Base-by-base conservation (phyloP, 2,113 vertebrate species). In the Polyodon spathula region DNA sequence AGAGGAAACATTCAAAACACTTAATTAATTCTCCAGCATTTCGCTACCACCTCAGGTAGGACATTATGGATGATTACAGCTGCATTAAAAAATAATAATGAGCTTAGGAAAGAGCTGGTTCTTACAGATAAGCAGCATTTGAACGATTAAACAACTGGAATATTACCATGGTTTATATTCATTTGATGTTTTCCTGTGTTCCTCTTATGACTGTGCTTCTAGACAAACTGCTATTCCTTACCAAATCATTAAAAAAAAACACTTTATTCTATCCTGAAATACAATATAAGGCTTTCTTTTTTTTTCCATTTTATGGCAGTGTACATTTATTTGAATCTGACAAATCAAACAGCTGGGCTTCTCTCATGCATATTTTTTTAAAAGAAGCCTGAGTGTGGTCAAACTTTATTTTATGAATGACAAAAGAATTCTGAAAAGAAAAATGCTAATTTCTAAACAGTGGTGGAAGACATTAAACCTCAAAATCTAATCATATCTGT, bases 401-500 rank as follows among this genome's bases (percentile, higher is more conserved):
- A 27, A 44, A 50, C 12, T 50, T 12, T 6, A 50, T 50, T 12
- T n/a, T n/a, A 2, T 50, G 48, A n/a, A 11, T 3, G 12, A 11
- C 48, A 50, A n/a, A 50, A n/a, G 3, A 27, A 27, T 27, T 27
- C 27, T 27, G 6, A n/a, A 56, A 14, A 16, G 12, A 53, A n/a
- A 61, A 4, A 15, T 38, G 27, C 37, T 61, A 52, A 50, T 15
- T 44, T 17, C 17, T 6, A 17, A n/a, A 14, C 46, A 9, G 37
- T 15, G 15, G n/a, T 15, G 50, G 15, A 64, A 46, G 60, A 61
- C 58, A 66, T 63, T 58, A 42, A 9, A 46, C 58, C 52, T 12
- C 60, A 16, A 55, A 67, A 17, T 37, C n/a, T 50, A 61, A 67
- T 62, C 16, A 11, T 37, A 9, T 15, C 50, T 53, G 69, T 60